These are phyloP conservation scores for Coleophora flavipennella DNA, from an alignment of 2,888 invertebrate genomes.

Conservation along the genomic window DNA sequence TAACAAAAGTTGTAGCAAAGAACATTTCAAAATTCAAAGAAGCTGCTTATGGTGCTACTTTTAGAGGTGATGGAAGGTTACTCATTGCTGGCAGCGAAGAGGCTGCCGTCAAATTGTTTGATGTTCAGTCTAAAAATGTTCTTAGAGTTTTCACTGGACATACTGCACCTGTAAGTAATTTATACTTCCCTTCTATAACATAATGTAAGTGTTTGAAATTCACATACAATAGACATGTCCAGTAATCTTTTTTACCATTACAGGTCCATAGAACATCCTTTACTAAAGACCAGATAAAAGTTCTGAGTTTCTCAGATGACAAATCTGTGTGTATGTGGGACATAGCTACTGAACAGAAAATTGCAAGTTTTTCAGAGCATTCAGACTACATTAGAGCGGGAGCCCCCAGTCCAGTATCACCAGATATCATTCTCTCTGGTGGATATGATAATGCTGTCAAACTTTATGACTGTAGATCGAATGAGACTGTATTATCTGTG, in stretches of 20 bases:
- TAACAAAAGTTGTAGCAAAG: constrained; percentile 85
- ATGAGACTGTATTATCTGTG: constrained; percentile 78
- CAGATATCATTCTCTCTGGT: constrained; percentile 85
- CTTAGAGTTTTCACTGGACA: constrained; percentile 91
- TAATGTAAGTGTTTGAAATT: not conserved
- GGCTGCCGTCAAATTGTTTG: constrained; percentile 88
- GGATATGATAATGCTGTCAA: constrained; percentile 92
- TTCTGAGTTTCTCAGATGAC: constrained; percentile 94
- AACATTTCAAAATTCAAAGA: constrained; percentile 88
- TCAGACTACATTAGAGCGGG: constrained; percentile 90
- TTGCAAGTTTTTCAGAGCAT: constrained; percentile 78
- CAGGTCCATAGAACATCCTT: constrained; percentile 87
- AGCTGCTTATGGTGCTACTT: constrained; percentile 88
- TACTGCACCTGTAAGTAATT: constrained; percentile 73
- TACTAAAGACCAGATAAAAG: constrained; percentile 81
- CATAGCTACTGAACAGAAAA: constrained; percentile 84
- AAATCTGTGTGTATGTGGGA: constrained; percentile 92
- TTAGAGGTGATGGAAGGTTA: constrained; percentile 86
- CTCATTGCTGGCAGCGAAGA: constrained; percentile 94
- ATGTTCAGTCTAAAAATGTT: constrained; percentile 85
- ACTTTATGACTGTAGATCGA: constrained; percentile 87
- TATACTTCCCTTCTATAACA: not conserved
- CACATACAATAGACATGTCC: not conserved
- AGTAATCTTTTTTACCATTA: constrained; percentile 16
- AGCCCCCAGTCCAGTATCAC: constrained; percentile 81